Evolutionary conservation across 2,113 vertebrate species (phyloP).

Genomic region (Cheirogaleus medius): DNA sequence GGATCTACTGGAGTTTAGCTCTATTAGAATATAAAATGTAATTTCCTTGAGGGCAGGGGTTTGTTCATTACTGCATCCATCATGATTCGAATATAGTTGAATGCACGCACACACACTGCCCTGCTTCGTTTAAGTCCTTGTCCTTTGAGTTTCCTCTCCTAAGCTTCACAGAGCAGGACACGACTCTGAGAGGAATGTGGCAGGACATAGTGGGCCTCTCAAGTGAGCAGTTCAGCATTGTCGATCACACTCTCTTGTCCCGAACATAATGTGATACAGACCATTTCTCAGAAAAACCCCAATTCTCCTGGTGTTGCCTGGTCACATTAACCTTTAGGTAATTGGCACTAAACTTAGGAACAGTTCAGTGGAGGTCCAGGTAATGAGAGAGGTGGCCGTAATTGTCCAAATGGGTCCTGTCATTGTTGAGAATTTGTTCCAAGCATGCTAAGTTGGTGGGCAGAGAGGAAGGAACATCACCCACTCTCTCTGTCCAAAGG

Average conservation of each 20-base stretch:
- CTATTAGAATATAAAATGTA: not conserved
- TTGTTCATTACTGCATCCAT: not conserved
- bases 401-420: not conserved
- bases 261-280: not conserved
- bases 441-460: not conserved
- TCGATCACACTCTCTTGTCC: not conserved
- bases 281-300: slow-evolving; percentile 33
- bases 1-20: not conserved
- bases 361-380: slow-evolving; percentile 45
- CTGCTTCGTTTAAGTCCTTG: not conserved
- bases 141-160: not conserved
- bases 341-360: slow-evolving; percentile 52
- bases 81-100: not conserved
- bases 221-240: not conserved
- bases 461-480: not conserved
- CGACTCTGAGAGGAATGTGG: fast-evolving
- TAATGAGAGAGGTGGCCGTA: not conserved
- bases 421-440: not conserved
- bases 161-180: not conserved
- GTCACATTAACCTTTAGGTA: slow-evolving; percentile 71
- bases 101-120: not conserved
- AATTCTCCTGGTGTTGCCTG: not conserved
- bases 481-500: not conserved
- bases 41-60: not conserved
- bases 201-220: not conserved